A percentile compares a stretch with the other conserved stretches of the same genome.
Evolutionary conservation across 1,140 invertebrate species (phyloP).

Genomic region (Lysiphlebus fabarum): DNA sequence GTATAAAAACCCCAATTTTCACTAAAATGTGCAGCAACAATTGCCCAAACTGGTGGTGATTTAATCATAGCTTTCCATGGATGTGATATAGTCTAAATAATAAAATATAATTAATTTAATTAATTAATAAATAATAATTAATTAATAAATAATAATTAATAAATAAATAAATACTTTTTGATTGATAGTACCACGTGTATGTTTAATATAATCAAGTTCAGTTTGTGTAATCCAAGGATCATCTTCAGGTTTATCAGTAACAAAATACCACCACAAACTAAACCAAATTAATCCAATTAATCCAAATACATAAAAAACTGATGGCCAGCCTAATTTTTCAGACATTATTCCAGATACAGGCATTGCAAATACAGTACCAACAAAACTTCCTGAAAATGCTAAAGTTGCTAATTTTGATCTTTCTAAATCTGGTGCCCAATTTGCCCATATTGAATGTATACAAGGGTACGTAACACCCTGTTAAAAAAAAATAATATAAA

Average conservation of each 20-base stretch:
- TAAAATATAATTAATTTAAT: slow-evolving; percentile 10
- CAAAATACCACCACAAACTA: slow-evolving; percentile 65
- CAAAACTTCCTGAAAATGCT: slow-evolving; percentile 78
- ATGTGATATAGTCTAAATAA: slow-evolving; percentile 56
- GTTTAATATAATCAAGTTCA: slow-evolving; percentile 76
- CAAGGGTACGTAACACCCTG: slow-evolving; percentile 88
- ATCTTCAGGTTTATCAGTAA: slow-evolving; percentile 72
- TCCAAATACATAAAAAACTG: slow-evolving; percentile 88
- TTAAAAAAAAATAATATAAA: slow-evolving; percentile 23
- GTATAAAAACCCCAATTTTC: slow-evolving; percentile 97
- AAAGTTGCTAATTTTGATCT: slow-evolving; percentile 73
- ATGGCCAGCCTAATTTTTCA: slow-evolving; percentile 74
- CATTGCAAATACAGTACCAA: slow-evolving; percentile 79
- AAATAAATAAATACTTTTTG: slow-evolving; percentile 23
- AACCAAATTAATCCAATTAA: slow-evolving; percentile 70
- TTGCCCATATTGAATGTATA: slow-evolving; percentile 82
- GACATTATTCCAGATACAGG: slow-evolving; percentile 72
- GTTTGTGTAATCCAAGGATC: slow-evolving; percentile 71
- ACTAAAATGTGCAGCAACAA: slow-evolving; percentile 84
- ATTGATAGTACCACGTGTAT: slow-evolving; percentile 31
- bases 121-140: slow-evolving; percentile 21
- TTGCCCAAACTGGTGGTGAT: slow-evolving; percentile 86
- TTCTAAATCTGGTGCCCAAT: slow-evolving; percentile 84
- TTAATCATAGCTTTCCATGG: slow-evolving; percentile 80
- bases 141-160: not conserved